phyloP scores from a whole-genome alignment of 1,140 invertebrate species.

The Eriocheir sinensis region DNA sequence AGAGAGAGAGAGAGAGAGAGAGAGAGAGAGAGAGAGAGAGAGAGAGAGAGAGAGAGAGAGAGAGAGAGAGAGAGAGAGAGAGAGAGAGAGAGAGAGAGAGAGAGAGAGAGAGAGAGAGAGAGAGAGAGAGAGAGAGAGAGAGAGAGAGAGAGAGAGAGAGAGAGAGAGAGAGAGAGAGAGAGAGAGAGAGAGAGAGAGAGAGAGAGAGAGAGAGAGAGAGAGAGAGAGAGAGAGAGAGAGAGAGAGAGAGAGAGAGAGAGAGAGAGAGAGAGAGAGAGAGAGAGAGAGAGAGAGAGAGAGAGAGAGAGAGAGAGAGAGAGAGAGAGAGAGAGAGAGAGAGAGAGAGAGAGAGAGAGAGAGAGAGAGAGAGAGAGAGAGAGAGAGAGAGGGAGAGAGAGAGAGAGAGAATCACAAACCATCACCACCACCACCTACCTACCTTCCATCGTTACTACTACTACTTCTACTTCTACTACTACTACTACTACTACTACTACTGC shows the following conservation, averaged over 20 bases:
- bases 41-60: conserved; percentile 5
- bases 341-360: not conserved
- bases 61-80: conserved; percentile 22
- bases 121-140: not conserved
- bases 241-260: conserved; percentile 31
- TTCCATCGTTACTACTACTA: not conserved
- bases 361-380: not conserved
- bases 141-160: too few species aligned
- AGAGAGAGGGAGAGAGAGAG: not conserved
- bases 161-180: not conserved
- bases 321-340: not conserved
- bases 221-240: conserved; percentile 29
- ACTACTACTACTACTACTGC: too few species aligned
- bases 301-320: conserved; percentile 35
- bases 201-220: conserved; percentile 40
- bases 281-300: not conserved
- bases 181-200: conserved; percentile 32
- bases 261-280: not conserved
- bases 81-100: conserved; percentile 22
- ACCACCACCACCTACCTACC: too few species aligned
- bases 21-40: not conserved
- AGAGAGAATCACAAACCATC: not conserved
- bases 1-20: too few species aligned
- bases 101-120: not conserved
- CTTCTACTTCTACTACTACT: too few species aligned